Percentiles rank a stretch among this genome's conserved stretches.
Conservation (phyloP, 2,888 invertebrate species). For the Apeira syringaria region DNA sequence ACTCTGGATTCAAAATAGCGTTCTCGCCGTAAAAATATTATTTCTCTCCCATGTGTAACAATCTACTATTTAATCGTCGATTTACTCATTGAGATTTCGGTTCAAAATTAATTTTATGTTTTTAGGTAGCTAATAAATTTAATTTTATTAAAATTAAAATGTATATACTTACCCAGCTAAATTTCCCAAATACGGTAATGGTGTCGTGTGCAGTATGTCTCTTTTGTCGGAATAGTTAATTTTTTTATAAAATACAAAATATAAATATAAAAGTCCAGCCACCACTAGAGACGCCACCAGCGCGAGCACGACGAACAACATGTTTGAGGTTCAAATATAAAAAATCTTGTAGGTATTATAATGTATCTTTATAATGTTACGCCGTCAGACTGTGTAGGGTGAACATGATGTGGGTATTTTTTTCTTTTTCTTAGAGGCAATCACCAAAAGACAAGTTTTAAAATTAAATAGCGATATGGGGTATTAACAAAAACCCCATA, state of each 20-base stretch:
- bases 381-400: constrained; percentile 12
- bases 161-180: constrained; percentile 28
- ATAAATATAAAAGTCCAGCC: constrained; percentile 28
- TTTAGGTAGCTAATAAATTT: background rate
- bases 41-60: no score
- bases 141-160: background rate
- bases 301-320: constrained; percentile 30
- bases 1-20: no score
- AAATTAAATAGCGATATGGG: no score
- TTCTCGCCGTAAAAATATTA: no score
- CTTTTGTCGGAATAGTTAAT: constrained; percentile 22
- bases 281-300: constrained; percentile 26
- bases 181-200: constrained; percentile 26
- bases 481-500: no score
- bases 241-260: constrained; percentile 29
- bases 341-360: constrained; percentile 8
- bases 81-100: no score
- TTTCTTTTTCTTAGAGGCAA: no score
- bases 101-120: no score
- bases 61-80: no score
- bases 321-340: constrained; percentile 15
- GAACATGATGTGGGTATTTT: constrained; percentile 13
- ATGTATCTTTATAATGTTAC: constrained; percentile 18
- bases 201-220: constrained; percentile 27
- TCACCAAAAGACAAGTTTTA: no score